A percentile compares a stretch with the other conserved stretches of the same genome.
Evolutionary conservation across 2,888 invertebrate genomes (phyloP).

Genomic region (Tortricodes alternella): DNA sequence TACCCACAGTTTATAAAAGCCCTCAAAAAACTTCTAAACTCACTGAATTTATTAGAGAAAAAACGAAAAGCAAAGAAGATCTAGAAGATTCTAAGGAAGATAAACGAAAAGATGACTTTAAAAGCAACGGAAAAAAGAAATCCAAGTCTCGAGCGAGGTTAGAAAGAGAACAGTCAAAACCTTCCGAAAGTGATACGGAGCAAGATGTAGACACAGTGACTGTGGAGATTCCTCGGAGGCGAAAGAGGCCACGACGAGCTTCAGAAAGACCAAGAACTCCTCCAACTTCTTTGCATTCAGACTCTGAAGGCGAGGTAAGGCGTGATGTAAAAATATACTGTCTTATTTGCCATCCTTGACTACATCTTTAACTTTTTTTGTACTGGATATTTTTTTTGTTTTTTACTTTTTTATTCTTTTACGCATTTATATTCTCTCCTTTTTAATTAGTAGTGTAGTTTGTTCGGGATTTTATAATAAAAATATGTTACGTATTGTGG

Average conservation of each 20-base stretch:
- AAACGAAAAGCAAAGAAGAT: conserved; percentile 47
- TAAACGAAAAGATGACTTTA: conserved; percentile 65
- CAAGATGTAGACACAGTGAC: conserved; percentile 76
- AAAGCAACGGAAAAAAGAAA: conserved; percentile 74
- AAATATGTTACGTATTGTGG: too few relatives aligned
- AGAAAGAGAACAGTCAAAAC: conserved; percentile 77
- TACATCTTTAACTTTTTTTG: too few relatives aligned
- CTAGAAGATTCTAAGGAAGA: conserved; percentile 60
- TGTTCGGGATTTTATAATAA: too few relatives aligned
- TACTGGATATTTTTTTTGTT: too few relatives aligned
- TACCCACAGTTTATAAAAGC: conserved; percentile 51
- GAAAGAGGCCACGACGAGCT: conserved; percentile 68
- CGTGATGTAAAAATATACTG: conserved; percentile 28
- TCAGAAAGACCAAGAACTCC: conserved; percentile 76
- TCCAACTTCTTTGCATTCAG: conserved; percentile 70
- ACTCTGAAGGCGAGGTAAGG: conserved; percentile 73
- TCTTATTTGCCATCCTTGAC: too few relatives aligned
- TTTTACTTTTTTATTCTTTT: too few relatives aligned
- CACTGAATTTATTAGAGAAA: conserved; percentile 39
- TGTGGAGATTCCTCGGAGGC: conserved; percentile 75
- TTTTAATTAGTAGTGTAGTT: too few relatives aligned
- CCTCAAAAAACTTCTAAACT: conserved; percentile 47
- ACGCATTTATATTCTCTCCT: too few relatives aligned
- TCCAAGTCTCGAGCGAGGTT: conserved; percentile 71
- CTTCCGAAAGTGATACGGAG: conserved; percentile 76